Base-by-base conservation (phyloP, 2,888 invertebrate genomes). In the Spilosoma lubricipeda region DNA sequence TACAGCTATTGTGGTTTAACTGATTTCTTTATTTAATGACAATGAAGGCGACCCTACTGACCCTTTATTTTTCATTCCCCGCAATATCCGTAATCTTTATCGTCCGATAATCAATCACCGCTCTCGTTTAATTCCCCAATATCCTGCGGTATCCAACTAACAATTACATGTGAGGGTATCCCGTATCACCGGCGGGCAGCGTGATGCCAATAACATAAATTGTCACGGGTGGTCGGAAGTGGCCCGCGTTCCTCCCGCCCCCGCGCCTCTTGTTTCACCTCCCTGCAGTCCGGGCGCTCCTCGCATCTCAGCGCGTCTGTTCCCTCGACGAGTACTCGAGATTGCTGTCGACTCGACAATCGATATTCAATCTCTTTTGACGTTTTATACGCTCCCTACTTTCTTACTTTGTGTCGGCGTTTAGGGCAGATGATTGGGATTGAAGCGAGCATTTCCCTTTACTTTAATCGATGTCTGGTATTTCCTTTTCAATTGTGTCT, bases 301-400 rank as follows among this genome's bases (percentile, higher is more conserved):
- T 76, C 82, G 76, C 80, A 72, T 77, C 83, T 81, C 81, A 83
- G 74, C 80, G 80, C 80, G 80, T 86, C 85, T 83, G 77, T 76
- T 82, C 85, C 75, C 52, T 84, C 82, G 80, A 83, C 83, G 83
- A 85, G 87, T 80, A 80, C 80, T 86, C 86, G 90, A 91, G 91
- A 94, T 94, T 92, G 94, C 93, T 92, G 93, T 93, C 93, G 93
- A 92, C 90, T 92, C 91, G 87, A 92, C 93, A 95, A 95, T 95
- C 95, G 94, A 95, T 95, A 95, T 94, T 95, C 95, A 95, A 95
- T 95, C 95, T 95, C 94, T 94, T 89, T 94, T 94, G 94, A 93
- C 93, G 92, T 93, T 92, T 92, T 93, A 92, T 93, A 89, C 92
- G 91, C 91, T 92, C 92, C 92, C 90, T 89, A 92, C 91, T 93